phyloP scores from a whole-genome alignment of 2,797 vertebrate species.

The Artibeus jamaicensis region DNA sequence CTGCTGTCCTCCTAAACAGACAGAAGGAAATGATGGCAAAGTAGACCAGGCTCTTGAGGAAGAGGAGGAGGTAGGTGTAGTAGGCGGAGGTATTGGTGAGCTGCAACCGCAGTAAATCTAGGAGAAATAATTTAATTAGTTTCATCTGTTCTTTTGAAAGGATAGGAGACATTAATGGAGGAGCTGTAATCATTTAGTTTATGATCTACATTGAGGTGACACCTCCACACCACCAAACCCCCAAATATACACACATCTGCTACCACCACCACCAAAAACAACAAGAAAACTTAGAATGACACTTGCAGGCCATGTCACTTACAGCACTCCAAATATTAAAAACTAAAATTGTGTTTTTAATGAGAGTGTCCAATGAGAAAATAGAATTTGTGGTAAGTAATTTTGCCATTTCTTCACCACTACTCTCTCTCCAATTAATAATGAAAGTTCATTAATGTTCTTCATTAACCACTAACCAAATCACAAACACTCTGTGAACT shows the following conservation, averaged over 20 bases:
- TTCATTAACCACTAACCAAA: not conserved
- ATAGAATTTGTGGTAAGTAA: not conserved
- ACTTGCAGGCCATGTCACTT: not conserved
- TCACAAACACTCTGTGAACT: not conserved
- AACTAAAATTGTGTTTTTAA: not conserved
- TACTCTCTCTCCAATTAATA: not conserved
- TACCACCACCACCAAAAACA: not conserved
- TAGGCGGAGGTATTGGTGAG: constrained; percentile 68
- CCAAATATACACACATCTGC: not conserved
- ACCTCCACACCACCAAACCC: not conserved
- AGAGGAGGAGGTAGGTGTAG: constrained; percentile 77
- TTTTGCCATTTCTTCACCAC: not conserved
- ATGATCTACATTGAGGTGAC: not conserved
- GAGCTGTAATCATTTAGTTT: not conserved
- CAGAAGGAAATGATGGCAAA: constrained; percentile 52
- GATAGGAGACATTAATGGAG: accelerated
- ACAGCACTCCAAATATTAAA: not conserved
- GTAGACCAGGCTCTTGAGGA: constrained; percentile 81
- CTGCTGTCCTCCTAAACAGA: constrained; percentile 50
- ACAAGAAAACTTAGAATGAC: not conserved
- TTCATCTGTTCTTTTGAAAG: not conserved
- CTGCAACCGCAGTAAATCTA: constrained; percentile 57
- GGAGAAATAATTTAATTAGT: constrained; percentile 44
- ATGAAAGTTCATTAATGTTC: too few species aligned
- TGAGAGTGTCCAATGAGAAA: not conserved